phyloP scores from a whole-genome alignment of 2,113 vertebrate genomes.

The Prionailurus bengalensis region DNA sequence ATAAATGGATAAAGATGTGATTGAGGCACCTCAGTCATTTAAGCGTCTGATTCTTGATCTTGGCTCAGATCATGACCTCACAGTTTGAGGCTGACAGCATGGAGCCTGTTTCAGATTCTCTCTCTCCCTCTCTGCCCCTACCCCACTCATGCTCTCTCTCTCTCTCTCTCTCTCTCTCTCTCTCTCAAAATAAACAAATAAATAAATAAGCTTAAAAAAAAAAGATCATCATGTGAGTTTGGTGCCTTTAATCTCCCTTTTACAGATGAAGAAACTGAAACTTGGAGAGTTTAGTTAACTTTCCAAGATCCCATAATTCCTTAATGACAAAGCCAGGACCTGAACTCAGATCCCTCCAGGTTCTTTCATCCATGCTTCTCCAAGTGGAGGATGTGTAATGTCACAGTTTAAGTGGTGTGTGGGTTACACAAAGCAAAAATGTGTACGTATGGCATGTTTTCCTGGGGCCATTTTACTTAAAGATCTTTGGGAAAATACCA shows the following conservation, averaged over 20 bases:
- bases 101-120: too few species aligned
- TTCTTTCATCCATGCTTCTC: background rate
- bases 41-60: too few species aligned
- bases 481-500: background rate
- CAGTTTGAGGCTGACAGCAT: too few species aligned
- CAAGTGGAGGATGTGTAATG: background rate
- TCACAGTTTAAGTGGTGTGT: background rate
- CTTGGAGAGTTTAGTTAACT: background rate
- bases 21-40: too few species aligned
- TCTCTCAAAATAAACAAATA: too few species aligned
- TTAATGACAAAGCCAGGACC: background rate
- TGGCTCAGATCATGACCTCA: too few species aligned
- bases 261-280: background rate
- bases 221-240: background rate
- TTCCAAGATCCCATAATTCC: background rate
- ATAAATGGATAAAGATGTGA: too few species aligned
- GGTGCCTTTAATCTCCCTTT: background rate
- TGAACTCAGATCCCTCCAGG: background rate
- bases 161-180: too few species aligned
- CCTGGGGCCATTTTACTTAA: background rate
- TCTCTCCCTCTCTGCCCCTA: too few species aligned
- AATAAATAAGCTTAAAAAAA: too few species aligned
- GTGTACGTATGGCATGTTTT: background rate
- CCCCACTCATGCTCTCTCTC: too few species aligned
- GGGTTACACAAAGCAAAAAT: background rate